Evolutionary conservation across 2,797 vertebrate genomes (phyloP).

Genomic region (Platyrinchus mystaceus): DNA sequence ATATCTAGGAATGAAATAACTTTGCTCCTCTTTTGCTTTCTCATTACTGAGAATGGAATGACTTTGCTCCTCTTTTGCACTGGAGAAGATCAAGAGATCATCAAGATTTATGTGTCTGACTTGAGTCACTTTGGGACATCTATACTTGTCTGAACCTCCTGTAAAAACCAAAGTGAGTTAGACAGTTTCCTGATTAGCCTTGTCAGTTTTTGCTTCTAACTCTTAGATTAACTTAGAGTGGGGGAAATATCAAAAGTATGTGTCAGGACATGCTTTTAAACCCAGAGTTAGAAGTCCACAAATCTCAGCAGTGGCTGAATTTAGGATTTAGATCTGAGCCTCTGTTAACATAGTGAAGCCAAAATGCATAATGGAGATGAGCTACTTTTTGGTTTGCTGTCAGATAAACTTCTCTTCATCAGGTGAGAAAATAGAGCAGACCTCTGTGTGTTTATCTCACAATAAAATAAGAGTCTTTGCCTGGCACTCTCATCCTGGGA

Average conservation of each 20-base stretch:
- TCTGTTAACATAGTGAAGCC: neutral
- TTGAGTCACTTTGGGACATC: neutral
- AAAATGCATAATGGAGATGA: neutral
- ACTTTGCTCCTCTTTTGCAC: neutral
- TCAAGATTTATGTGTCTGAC: neutral
- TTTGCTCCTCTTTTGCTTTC: neutral
- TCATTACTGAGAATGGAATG: neutral
- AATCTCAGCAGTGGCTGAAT: neutral
- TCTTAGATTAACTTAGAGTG: neutral
- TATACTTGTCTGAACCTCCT: neutral
- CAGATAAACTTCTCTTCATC: neutral
- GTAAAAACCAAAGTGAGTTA: neutral
- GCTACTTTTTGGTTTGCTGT: neutral
- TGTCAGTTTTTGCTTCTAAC: neutral
- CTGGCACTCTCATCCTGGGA: neutral
- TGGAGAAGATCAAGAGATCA: neutral
- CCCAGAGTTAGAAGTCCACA: neutral
- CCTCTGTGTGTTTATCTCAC: rapidly evolving
- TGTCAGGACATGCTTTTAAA: neutral
- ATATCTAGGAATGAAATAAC: neutral
- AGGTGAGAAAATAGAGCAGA: neutral
- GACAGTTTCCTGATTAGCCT: neutral
- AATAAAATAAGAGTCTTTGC: neutral
- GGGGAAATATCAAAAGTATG: neutral
- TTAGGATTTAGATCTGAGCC: neutral